Conservation (phyloP, 2,113 vertebrate species). For the Halichoerus grypus region DNA sequence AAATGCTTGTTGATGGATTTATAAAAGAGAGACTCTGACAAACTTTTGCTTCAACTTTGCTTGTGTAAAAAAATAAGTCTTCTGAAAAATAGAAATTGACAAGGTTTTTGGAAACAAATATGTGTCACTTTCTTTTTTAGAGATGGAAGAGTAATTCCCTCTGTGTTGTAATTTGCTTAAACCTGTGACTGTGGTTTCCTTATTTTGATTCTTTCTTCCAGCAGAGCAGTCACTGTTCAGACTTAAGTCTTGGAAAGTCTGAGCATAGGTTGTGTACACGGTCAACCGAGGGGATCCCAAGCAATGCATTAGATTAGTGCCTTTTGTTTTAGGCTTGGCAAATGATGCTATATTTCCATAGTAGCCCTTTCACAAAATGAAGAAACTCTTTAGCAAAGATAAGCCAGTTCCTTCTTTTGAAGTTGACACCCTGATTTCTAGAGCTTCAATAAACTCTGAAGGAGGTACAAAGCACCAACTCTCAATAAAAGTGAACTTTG, state of each 20-base stretch:
- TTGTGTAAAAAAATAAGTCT: not conserved
- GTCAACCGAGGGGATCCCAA: not conserved
- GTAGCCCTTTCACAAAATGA: not conserved
- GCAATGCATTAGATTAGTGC: not conserved
- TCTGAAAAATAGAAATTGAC: conserved; percentile 12
- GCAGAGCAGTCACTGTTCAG: not conserved
- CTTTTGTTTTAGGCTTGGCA: not conserved
- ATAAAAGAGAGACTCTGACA: not conserved
- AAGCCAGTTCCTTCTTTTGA: not conserved
- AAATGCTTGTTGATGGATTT: not conserved
- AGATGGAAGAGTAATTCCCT: not conserved
- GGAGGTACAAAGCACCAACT: not conserved
- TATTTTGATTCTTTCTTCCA: not conserved
- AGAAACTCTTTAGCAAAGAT: not conserved
- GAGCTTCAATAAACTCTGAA: not conserved
- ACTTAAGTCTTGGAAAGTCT: not conserved
- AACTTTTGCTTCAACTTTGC: not conserved
- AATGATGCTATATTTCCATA: not conserved
- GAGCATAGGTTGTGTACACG: not conserved
- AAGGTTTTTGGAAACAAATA: conserved; percentile 19
- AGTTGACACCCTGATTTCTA: not conserved
- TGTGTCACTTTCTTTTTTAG: not conserved
- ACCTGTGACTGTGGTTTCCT: not conserved
- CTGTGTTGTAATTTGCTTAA: not conserved
- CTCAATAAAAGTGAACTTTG: not conserved